Conservation (phyloP, 1,140 invertebrate genomes). For the Globodera ellingtonae region DNA sequence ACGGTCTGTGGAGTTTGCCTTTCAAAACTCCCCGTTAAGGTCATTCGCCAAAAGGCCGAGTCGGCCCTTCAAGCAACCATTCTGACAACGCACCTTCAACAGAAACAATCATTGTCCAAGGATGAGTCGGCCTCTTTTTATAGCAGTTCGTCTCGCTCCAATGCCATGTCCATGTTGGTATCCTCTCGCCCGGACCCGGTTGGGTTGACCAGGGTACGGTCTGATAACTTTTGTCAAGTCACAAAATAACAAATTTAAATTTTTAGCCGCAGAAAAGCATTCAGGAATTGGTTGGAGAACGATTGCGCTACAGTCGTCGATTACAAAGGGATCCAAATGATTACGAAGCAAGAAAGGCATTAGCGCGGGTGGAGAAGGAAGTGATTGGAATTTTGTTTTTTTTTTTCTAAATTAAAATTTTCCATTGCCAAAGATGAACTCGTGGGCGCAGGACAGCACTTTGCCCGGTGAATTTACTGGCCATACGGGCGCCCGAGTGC, state of each 20-base stretch:
- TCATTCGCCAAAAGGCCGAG: conserved; percentile 25
- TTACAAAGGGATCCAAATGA: conserved; percentile 36
- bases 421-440: conserved; percentile 29
- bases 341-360: conserved; percentile 32
- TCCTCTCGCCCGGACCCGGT: conserved; percentile 14
- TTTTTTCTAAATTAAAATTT: not conserved
- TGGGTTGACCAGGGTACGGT: conserved; percentile 3
- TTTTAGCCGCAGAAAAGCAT: conserved; percentile 24
- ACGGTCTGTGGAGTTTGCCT: not conserved
- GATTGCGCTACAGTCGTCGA: conserved; percentile 25
- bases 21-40: not conserved
- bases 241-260: not conserved
- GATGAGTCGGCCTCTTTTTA: not conserved
- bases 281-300: conserved; percentile 25
- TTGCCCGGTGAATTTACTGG: conserved; percentile 34
- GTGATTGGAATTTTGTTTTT: conserved; percentile 1
- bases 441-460: conserved; percentile 29
- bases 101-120: not conserved
- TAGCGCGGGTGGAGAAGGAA: conserved; percentile 26
- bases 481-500: conserved; percentile 35
- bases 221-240: not conserved
- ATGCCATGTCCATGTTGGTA: not conserved
- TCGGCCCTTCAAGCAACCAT: conserved; percentile 27
- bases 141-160: not conserved
- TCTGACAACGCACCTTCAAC: conserved; percentile 17